Evolutionary conservation across 1,140 invertebrate species (phyloP), one percentile per base, ranked within the genome.

Genomic region (Drosophila kepulauana): DNA sequence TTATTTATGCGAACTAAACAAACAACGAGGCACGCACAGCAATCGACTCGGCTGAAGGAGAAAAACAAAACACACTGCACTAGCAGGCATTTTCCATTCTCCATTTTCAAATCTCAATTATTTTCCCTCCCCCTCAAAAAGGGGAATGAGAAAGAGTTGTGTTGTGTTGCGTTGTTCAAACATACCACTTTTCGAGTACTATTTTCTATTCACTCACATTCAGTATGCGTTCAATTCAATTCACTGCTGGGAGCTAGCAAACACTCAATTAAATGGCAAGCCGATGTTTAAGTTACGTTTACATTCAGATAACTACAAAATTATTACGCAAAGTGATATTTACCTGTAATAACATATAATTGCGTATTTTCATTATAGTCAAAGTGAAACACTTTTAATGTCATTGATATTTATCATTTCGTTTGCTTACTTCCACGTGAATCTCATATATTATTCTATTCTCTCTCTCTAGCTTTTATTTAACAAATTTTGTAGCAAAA

Each of bases 1-100:
- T 87, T 87, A 87, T 88, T 79, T 88, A 82, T 87, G 69, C 82
- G 72, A 69, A 71, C 76, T 71, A 84, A 87, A 75, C 84, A 88
- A 87, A 75, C 82, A 72, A n/a, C 11, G 6, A 15, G 51, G 41
- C 64, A 71, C 63, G 69, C 73, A 88, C 84, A 59, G 49, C 28
- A 16, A 46, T 70, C 45, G 16, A 57, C 46, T 59, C 35, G n/a
- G 7, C 62, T 54, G 13, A 46, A 45, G 7, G 46, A 33, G 15
- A 10, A 8, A 1, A 33, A 30, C 30, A 33, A 5, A 33, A 33
- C 30, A 33, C 7, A 8, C 58, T 25, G 10, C 38, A 33, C 11
- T 84, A 68, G 68, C 75, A 74, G 20, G 25, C 38, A 74, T 66
- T 41, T 30, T 52, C 10, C 33, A 64, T 15, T 80, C 82, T 43